These are phyloP conservation scores for Dexiosoma caninum DNA, from an alignment of 2,888 invertebrate genomes.

Conservation along the genomic window DNA sequence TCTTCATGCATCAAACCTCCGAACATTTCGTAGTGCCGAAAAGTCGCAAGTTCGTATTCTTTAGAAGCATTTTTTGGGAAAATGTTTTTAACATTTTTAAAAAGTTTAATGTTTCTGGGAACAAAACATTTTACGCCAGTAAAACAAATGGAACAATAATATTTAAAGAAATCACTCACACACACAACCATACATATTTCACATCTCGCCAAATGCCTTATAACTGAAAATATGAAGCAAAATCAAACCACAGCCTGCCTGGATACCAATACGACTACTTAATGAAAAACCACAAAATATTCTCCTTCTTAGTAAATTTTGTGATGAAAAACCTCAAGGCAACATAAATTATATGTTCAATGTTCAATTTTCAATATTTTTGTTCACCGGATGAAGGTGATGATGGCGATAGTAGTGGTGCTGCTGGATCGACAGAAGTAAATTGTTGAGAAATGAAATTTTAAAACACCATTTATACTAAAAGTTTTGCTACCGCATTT, in stretches of 20 bases:
- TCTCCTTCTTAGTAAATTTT: neutral
- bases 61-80: too few relatives aligned
- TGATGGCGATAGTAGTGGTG: conserved; percentile 2
- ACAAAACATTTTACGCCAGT: too few relatives aligned
- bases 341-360: conserved; percentile 50
- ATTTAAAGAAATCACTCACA: too few relatives aligned
- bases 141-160: too few relatives aligned
- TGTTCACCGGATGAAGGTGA: conserved; percentile 22
- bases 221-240: neutral
- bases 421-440: neutral
- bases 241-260: conserved; percentile 40
- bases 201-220: neutral
- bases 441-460: conserved; percentile 29
- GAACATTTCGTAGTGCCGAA: too few relatives aligned
- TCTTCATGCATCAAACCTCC: too few relatives aligned
- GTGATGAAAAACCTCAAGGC: conserved; percentile 45
- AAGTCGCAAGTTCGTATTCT: too few relatives aligned
- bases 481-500: conserved; percentile 54
- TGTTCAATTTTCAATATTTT: conserved; percentile 38
- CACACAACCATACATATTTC: too few relatives aligned
- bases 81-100: neutral
- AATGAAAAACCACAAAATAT: conserved; percentile 39
- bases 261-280: conserved; percentile 40
- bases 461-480: conserved; percentile 55
- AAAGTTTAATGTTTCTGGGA: neutral